These are phyloP conservation scores for Centropristis striata DNA, from an alignment of 2,113 vertebrate genomes.

Conservation along the genomic window DNA sequence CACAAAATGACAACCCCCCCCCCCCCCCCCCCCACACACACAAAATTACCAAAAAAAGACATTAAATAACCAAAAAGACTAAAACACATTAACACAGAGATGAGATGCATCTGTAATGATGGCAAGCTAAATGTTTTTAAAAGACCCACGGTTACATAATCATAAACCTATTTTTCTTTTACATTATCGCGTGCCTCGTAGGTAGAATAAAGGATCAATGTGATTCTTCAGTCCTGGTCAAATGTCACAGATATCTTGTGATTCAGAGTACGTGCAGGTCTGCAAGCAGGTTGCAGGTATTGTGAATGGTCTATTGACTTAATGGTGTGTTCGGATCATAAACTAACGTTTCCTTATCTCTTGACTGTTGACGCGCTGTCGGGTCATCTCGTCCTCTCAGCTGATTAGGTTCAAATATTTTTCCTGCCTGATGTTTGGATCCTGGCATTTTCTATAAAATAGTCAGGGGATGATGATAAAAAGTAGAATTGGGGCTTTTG, in stretches of 20 bases:
- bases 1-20: too few relatives aligned
- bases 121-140: too few relatives aligned
- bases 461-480: background rate
- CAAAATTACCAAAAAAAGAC: too few relatives aligned
- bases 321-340: conserved; percentile 15
- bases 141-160: too few relatives aligned
- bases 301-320: conserved; percentile 19
- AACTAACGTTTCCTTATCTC: conserved; percentile 56
- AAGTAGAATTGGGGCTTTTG: background rate
- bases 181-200: too few relatives aligned
- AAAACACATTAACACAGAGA: too few relatives aligned
- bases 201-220: background rate
- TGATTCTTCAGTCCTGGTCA: background rate
- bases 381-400: conserved; percentile 27
- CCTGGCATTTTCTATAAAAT: conserved; percentile 12
- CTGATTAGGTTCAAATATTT: conserved; percentile 32
- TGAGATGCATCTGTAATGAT: too few relatives aligned
- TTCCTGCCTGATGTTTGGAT: background rate
- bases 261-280: background rate
- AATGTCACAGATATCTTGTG: background rate
- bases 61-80: too few relatives aligned
- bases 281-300: conserved; percentile 36
- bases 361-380: background rate
- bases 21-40: too few relatives aligned
- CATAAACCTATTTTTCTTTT: too few relatives aligned